Conservation (phyloP, 2,113 vertebrate species). For the Genyomyrus donnyi region DNA sequence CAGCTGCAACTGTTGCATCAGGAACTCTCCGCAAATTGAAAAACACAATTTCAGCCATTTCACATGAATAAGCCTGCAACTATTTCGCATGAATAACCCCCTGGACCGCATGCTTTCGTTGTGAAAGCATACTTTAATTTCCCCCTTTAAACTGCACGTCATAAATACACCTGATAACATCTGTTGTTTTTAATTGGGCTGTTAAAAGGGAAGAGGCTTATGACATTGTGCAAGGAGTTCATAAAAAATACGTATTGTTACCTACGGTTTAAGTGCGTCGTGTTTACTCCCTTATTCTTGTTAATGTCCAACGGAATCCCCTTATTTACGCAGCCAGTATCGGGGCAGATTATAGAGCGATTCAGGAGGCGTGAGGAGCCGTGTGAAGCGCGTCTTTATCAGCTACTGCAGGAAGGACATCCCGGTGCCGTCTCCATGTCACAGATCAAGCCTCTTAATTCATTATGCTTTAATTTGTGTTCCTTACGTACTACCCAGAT, state of each 20-base stretch:
- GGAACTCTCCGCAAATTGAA: not conserved
- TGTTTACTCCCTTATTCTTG: slow-evolving; percentile 2
- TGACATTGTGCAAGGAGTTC: not conserved
- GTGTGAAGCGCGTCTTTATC: not conserved
- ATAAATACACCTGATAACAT: slow-evolving; percentile 20
- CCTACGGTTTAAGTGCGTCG: not conserved
- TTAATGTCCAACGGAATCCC: not conserved
- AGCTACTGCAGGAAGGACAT: not conserved
- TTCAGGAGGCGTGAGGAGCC: not conserved
- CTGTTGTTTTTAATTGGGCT: slow-evolving; percentile 13
- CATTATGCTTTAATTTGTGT: not conserved
- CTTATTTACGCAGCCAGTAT: not conserved
- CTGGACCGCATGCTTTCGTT: not conserved
- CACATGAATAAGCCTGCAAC: not conserved
- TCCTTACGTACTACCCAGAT: no score
- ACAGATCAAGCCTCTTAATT: not conserved
- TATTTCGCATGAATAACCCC: not conserved
- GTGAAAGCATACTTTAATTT: not conserved
- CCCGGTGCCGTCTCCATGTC: not conserved
- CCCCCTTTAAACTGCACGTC: not conserved
- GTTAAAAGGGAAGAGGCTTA: not conserved
- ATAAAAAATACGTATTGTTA: not conserved
- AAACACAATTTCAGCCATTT: not conserved
- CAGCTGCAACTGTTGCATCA: not conserved
- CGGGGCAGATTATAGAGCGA: not conserved